Base-by-base conservation (phyloP, 2,797 vertebrate species). In the Enteromius argenteus region DNA sequence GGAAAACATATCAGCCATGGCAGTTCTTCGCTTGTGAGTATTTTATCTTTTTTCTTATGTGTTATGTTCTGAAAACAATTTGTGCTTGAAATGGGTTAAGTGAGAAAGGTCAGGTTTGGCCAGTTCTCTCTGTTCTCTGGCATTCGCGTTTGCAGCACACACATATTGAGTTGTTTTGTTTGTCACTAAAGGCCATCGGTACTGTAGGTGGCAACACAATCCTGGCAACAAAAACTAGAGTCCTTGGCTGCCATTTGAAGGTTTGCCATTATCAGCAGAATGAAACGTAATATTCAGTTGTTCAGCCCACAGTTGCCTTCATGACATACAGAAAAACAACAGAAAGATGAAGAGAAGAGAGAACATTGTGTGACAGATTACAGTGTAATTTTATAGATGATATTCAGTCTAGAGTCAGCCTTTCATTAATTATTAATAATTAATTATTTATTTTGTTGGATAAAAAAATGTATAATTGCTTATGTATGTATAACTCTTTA, bases 21-120 rank as follows among this genome's bases (percentile, higher is more conserved):
- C 97, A 99, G 94, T 99, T 95, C 90, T 99, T 99, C 17, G 96
- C 98, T 86, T 99, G 98, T 99, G 89, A 98, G 98, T 97, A 92
- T 44, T 7, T 30, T 3, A 30, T 81, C 14, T 60, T 35, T 64
- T 19, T 15, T 44, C 9, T 67, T 23, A 73, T 68, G 49, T 56
- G 5, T 76, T 51, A 23, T 73, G 56, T 62, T 17, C 39, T 17
- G 32, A n/a, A 37, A 56, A 56, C 3, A 23, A 7, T 13, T 73
- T 46, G 6, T 46, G 53, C 23, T 66, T 14, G 42, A 8, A 82
- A 51, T 64, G 80, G 80, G 80, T 74, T 51, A 74, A 17, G 32
- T 82, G 30, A 66, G 42, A 73, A 74, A 74, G 71, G 80, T 74
- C 80, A 74, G 30, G 44, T 66, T 81, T 62, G 69, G 69, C 58